Conservation (phyloP, 2,888 invertebrate species). For the Pristionchus mayeri region DNA sequence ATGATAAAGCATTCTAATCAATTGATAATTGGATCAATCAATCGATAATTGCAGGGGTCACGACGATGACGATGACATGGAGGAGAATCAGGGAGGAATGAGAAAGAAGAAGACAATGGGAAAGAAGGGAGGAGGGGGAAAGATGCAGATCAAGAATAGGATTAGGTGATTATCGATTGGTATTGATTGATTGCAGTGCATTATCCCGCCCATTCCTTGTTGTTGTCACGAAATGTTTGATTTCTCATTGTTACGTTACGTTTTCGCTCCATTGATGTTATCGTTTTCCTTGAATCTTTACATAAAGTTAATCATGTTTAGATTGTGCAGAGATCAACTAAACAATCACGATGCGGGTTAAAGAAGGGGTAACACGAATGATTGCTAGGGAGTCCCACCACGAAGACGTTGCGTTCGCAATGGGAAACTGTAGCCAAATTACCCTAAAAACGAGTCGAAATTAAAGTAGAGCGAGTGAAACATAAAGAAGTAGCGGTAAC, state of each 20-base stretch:
- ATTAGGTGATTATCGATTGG: slow-evolving; percentile 8
- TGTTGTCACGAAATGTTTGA: slow-evolving; percentile 36
- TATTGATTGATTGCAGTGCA: slow-evolving; percentile 28
- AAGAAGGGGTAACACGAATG: too few relatives aligned
- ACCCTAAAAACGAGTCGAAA: too few relatives aligned
- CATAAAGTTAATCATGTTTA: slow-evolving; percentile 17
- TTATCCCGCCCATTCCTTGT: too few relatives aligned
- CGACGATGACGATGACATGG: slow-evolving; percentile 45
- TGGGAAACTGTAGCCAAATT: too few relatives aligned
- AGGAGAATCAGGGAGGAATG: slow-evolving; percentile 28
- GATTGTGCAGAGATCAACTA: too few relatives aligned
- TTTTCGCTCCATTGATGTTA: not conserved
- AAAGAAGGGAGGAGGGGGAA: slow-evolving; percentile 40
- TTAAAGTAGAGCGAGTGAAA: too few relatives aligned
- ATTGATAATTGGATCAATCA: too few relatives aligned
- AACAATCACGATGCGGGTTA: too few relatives aligned
- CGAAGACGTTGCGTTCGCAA: too few relatives aligned
- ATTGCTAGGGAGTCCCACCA: too few relatives aligned
- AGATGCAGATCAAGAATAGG: slow-evolving; percentile 44
- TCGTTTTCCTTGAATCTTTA: not conserved
- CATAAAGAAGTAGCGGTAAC: too few relatives aligned
- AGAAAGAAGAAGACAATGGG: slow-evolving; percentile 47
- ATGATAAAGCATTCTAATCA: not conserved
- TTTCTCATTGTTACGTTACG: slow-evolving; percentile 25
- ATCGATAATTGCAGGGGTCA: slow-evolving; percentile 37